phyloP scores from a whole-genome alignment of 2,797 vertebrate genomes.

The Lepidocolaptes lacrymiger region DNA sequence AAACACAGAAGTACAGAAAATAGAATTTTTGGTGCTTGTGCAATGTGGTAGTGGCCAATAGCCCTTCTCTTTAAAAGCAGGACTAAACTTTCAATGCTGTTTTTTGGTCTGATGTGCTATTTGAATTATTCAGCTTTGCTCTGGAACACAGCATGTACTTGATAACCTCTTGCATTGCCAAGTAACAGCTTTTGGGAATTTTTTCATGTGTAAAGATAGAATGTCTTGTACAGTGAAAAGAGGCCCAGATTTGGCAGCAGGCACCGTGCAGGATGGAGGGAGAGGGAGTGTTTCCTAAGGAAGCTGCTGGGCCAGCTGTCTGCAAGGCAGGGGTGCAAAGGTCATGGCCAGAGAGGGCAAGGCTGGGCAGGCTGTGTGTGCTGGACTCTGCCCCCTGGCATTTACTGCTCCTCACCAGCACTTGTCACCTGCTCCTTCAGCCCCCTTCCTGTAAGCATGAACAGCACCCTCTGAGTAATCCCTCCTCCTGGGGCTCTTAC shows the following conservation, averaged over 20 bases:
- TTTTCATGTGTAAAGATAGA: neutral
- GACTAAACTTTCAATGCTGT: neutral
- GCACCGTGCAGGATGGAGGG: neutral
- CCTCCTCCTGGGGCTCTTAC: neutral
- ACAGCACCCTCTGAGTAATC: neutral
- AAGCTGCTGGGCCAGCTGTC: neutral
- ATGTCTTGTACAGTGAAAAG: neutral
- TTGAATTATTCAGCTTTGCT: neutral
- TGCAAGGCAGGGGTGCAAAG: neutral
- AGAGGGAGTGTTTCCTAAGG: neutral
- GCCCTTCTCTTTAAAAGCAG: neutral
- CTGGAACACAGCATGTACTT: neutral
- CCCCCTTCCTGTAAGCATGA: neutral
- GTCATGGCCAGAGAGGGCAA: neutral
- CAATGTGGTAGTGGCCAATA: neutral
- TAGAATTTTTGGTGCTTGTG: neutral
- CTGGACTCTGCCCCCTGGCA: constrained; percentile 2
- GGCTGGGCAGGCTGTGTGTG: neutral
- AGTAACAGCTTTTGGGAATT: neutral
- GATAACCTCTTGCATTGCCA: neutral
- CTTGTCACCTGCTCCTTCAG: neutral
- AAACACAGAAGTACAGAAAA: neutral
- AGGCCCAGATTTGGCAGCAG: neutral
- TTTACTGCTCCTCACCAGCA: neutral
- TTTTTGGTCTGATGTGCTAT: neutral